Percentiles rank a stretch among this genome's conserved stretches.
Evolutionary conservation across 1,140 invertebrate species (phyloP).

Genomic region (Helicoverpa zea): DNA sequence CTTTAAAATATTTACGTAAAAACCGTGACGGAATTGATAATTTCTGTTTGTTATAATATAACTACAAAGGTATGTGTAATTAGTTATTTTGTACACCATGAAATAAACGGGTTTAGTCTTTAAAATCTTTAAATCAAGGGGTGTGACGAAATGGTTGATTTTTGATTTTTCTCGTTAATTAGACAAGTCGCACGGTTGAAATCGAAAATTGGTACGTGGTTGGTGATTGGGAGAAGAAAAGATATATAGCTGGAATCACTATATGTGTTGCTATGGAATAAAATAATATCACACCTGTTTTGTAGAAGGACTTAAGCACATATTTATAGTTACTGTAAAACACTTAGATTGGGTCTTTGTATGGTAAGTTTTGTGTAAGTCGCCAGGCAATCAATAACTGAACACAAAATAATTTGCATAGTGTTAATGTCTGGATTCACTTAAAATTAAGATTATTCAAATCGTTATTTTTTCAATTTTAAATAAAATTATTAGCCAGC

Average conservation of each 20-base stretch:
- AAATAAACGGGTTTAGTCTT: slow-evolving; percentile 13
- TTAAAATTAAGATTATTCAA: too few species aligned
- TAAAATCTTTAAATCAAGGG: neutral
- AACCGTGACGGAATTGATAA: slow-evolving; percentile 59
- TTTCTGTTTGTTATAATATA: slow-evolving; percentile 61
- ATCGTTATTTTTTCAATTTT: too few species aligned
- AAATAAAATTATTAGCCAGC: neutral
- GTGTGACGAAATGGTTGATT: slow-evolving; percentile 41
- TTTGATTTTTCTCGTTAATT: slow-evolving; percentile 45
- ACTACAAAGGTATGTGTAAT: slow-evolving; percentile 49
- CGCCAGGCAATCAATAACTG: too few species aligned
- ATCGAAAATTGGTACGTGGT: neutral
- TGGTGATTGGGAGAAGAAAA: neutral
- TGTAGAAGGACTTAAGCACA: too few species aligned
- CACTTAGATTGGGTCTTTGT: too few species aligned
- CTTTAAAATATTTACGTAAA: slow-evolving; percentile 60
- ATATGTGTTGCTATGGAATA: too few species aligned
- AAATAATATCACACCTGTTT: too few species aligned
- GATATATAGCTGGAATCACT: neutral
- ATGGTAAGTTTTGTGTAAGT: too few species aligned
- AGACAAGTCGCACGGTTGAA: slow-evolving; percentile 11
- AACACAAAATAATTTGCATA: too few species aligned
- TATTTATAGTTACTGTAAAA: too few species aligned
- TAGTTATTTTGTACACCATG: slow-evolving; percentile 48
- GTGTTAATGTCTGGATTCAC: too few species aligned